Conservation (phyloP, 2,797 vertebrate genomes). For the Nannoperca australis region DNA sequence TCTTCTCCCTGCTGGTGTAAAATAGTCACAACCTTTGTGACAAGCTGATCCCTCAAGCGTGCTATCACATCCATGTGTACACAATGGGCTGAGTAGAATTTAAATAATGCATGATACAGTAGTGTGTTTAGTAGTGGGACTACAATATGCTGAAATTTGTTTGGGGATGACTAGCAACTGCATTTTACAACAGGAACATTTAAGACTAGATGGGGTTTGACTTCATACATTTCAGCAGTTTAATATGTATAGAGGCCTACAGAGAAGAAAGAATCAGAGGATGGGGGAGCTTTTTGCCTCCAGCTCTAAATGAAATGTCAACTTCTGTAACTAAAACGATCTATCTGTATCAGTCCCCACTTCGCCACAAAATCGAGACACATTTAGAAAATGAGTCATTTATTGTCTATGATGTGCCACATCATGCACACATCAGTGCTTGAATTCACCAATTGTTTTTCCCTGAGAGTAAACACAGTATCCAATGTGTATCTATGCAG, state of each 20-base stretch:
- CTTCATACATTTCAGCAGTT: conserved; percentile 29
- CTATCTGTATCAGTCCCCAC: conserved; percentile 34
- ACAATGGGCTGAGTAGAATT: conserved; percentile 10
- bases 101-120: conserved; percentile 33
- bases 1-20: neutral
- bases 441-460: conserved; percentile 11
- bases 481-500: conserved; percentile 9
- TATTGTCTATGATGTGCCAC: conserved; percentile 6
- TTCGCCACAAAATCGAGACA: conserved; percentile 42
- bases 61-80: conserved; percentile 16
- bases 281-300: conserved; percentile 24
- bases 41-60: neutral
- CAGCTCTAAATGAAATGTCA: conserved; percentile 57
- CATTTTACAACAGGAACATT: conserved; percentile 30
- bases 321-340: conserved; percentile 35
- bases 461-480: conserved; percentile 24
- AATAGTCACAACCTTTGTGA: conserved; percentile 11
- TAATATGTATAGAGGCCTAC: conserved; percentile 30
- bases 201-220: conserved; percentile 30
- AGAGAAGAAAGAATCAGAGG: conserved; percentile 26
- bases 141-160: conserved; percentile 27
- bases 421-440: conserved; percentile 30
- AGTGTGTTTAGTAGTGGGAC: conserved; percentile 2
- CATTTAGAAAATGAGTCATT: conserved; percentile 43
- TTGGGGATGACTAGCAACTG: conserved; percentile 5